Base-by-base conservation (phyloP, 2,113 vertebrate species). In the Ceyx cyanopectus region DNA sequence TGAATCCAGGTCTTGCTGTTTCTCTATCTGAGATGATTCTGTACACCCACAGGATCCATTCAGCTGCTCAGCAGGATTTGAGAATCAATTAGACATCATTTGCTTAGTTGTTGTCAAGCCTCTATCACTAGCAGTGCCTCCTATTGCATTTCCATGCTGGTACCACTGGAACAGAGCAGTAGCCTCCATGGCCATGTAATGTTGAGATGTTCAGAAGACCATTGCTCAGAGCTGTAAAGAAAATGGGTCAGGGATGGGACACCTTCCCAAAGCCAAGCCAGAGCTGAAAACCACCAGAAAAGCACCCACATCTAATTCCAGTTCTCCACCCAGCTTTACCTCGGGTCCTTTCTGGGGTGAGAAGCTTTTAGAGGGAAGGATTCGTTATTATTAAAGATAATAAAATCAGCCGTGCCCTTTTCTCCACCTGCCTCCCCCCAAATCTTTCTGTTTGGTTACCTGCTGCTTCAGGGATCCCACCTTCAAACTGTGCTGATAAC, bases 371-470 rank as follows among this genome's bases (percentile, higher is more conserved):
- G 17, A 82, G 78, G 51, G 56, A 77, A 80, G 56, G 30, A 58
- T 87, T 93, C 9, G 2, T 93, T 82, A 37, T 87, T 85, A 79
- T 48, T 69, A 83, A 56, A 6, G 68, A 58, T 83, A 90, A 91
- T 80, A 70, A 91, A 96, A 93, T 68, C 30, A 9, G 43, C 56
- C 51, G 11, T 93, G 85, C 61, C 85, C 85, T 91, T 91, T 88
- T 41, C 68, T 78, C 78, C 78, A 57, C 61, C 72, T 67, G 79
- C 76, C 68, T 90, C 26, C 43, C 79, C 16, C n/a, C 40, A 72
- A 3, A 93, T 83, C 84, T 76, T 74, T 67, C 65, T 65, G 30
- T 93, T 92, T 80, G 68, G 81, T 75, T 95, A 58, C 89, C 69
- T 72, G 48, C 67, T 48, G 2, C 81, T 75, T 58, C 60, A 74